These are phyloP conservation scores for Quadriops clusia DNA, from an alignment of 2,888 invertebrate genomes.

Conservation along the genomic window DNA sequence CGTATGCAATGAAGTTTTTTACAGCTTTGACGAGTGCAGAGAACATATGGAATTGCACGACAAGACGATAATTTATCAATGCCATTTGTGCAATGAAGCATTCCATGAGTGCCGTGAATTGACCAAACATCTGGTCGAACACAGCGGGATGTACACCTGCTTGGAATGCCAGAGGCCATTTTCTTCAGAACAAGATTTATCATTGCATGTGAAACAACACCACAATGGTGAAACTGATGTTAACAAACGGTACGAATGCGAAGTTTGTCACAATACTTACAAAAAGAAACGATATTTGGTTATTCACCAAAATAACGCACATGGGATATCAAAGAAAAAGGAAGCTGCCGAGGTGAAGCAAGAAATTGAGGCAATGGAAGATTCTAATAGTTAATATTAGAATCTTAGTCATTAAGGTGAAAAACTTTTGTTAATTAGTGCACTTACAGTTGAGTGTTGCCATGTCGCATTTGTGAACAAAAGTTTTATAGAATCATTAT, in stretches of 20 bases:
- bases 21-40: slow-evolving; percentile 11
- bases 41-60: slow-evolving; percentile 17
- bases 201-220: slow-evolving; percentile 13
- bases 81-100: slow-evolving; percentile 16
- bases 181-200: slow-evolving; percentile 15
- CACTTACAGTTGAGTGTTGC: no score
- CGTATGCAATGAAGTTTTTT: slow-evolving; percentile 14
- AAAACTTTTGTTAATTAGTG: no score
- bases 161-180: slow-evolving; percentile 14
- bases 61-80: slow-evolving; percentile 15
- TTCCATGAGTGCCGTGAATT: slow-evolving; percentile 17
- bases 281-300: slow-evolving; percentile 14
- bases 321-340: slow-evolving; percentile 8
- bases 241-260: slow-evolving; percentile 12
- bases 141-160: slow-evolving; percentile 17
- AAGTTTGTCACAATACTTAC: slow-evolving; percentile 14
- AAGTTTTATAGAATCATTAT: no score
- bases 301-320: slow-evolving; percentile 13
- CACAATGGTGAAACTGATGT: slow-evolving; percentile 4
- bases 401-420: no score
- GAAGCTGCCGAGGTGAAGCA: slow-evolving; percentile 5
- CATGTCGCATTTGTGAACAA: no score
- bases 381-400: no score
- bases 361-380: slow-evolving; percentile 8
- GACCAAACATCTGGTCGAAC: slow-evolving; percentile 17